These are phyloP conservation scores for Drosophila ercepeae DNA, from an alignment of 1,140 invertebrate species.

Conservation along the genomic window DNA sequence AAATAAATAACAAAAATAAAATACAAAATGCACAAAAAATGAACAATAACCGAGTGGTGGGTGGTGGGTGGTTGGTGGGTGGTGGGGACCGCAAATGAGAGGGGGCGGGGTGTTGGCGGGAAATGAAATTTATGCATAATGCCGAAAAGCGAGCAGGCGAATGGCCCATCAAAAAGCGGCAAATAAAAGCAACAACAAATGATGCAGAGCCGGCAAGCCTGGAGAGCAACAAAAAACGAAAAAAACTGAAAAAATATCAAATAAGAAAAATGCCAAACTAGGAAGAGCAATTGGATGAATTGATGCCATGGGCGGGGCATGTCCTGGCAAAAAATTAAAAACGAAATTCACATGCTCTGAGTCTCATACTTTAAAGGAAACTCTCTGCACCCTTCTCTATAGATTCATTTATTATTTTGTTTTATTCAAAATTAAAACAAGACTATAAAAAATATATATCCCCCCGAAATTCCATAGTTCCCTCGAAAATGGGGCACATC, in stretches of 20 bases:
- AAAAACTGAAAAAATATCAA: no score
- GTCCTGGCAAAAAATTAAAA: conserved; percentile 10
- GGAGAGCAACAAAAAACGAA: conserved; percentile 22
- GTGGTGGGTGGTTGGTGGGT: conserved; percentile 4
- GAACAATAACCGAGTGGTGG: conserved; percentile 66
- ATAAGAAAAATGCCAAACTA: conserved; percentile 54
- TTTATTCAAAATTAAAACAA: no score
- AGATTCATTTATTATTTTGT: no score
- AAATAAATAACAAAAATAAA: conserved; percentile 69
- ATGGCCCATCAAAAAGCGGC: conserved; percentile 70
- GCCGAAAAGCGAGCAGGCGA: conserved; percentile 54
- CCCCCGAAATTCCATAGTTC: background rate
- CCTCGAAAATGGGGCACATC: conserved; percentile 27
- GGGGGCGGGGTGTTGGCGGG: conserved; percentile 9
- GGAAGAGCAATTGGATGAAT: conserved; percentile 59
- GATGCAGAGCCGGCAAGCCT: background rate
- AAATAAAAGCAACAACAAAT: conserved; percentile 57
- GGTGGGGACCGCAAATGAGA: background rate
- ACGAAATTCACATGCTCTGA: conserved; percentile 14
- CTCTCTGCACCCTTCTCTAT: no score
- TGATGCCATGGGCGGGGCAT: conserved; percentile 12
- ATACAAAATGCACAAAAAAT: conserved; percentile 76
- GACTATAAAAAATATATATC: no score
- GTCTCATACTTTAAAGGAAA: no score
- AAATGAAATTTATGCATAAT: conserved; percentile 81